Evolutionary conservation across 1,140 invertebrate species (phyloP).

Genomic region (Metopolophium dirhodum): DNA sequence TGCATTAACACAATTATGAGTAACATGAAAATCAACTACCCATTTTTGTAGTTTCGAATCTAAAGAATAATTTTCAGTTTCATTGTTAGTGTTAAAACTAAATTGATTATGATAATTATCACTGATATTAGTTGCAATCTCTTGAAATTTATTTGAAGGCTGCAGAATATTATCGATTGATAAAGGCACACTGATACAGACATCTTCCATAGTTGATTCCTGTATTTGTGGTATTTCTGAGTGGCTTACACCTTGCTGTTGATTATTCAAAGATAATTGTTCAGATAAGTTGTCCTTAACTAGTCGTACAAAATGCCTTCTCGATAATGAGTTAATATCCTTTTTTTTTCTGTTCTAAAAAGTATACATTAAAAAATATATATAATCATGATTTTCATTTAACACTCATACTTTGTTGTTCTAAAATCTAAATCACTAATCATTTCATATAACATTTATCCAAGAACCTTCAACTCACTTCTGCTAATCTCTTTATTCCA

Average conservation of each 20-base stretch:
- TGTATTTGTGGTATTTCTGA: not conserved
- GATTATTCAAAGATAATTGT: not conserved
- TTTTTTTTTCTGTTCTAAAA: no score
- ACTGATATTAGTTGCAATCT: not conserved
- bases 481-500: no score
- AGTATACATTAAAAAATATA: no score
- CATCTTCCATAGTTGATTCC: not conserved
- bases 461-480: no score
- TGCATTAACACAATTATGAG: not conserved
- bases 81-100: not conserved
- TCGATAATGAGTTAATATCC: no score
- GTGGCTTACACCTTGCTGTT: not conserved
- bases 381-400: no score
- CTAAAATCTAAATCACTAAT: no score
- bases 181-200: not conserved
- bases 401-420: no score
- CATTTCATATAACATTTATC: no score
- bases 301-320: no score
- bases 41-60: not conserved
- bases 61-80: not conserved
- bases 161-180: not conserved
- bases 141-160: not conserved
- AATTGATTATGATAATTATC: not conserved
- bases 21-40: not conserved
- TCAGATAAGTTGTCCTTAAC: not conserved